Percentiles rank a stretch among this genome's conserved stretches.
phyloP scores from a whole-genome alignment of 2,888 invertebrate species.

The Plebejus anna region DNA sequence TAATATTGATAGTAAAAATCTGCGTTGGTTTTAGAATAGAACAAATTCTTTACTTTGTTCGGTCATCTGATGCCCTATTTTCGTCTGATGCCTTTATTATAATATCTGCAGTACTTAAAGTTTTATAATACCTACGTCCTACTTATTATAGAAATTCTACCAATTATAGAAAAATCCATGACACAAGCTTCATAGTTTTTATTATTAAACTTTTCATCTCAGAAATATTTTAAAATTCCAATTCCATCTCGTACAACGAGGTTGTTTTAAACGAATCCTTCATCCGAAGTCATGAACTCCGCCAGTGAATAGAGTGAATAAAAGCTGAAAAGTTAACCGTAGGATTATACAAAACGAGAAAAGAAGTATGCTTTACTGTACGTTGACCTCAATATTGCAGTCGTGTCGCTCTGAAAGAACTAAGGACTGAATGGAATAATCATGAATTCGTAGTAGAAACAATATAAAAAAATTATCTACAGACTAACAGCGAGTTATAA shows the following conservation, averaged over 20 bases:
- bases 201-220: conserved; percentile 8
- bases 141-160: neutral
- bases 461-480: neutral
- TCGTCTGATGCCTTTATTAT: no score
- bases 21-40: neutral
- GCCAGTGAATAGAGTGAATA: conserved; percentile 25
- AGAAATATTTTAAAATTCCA: neutral
- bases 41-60: neutral
- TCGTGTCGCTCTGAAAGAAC: neutral
- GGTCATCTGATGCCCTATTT: no score
- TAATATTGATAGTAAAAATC: neutral
- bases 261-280: conserved; percentile 13
- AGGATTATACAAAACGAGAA: conserved; percentile 27
- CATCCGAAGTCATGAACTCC: conserved; percentile 17
- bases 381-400: conserved; percentile 23
- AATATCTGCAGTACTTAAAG: no score
- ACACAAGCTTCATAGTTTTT: neutral
- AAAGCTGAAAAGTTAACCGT: conserved; percentile 27
- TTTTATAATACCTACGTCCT: no score
- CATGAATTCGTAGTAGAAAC: neutral
- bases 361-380: conserved; percentile 24
- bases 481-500: no score
- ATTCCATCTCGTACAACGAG: neutral
- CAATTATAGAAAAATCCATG: neutral
- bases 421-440: neutral